Conservation (phyloP, 2,888 invertebrate genomes). For the Zaprionus obscuricornis region DNA sequence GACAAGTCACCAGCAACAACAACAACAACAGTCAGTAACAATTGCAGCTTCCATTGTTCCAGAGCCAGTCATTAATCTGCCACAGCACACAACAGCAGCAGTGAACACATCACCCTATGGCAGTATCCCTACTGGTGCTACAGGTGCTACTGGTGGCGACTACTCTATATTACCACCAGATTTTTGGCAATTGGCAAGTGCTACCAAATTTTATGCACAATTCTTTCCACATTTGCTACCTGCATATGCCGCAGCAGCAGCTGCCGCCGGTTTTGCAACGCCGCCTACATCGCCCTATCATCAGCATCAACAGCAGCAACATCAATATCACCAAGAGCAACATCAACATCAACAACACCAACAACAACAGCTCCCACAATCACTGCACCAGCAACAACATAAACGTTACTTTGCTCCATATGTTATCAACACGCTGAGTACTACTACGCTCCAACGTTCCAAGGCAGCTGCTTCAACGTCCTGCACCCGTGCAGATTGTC, state of each 20-base stretch:
- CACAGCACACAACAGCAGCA: too few relatives aligned
- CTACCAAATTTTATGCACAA: conserved; percentile 80
- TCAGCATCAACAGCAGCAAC: conserved; percentile 39
- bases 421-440: conserved; percentile 55
- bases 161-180: conserved; percentile 69
- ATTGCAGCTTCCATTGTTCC: neutral
- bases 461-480: conserved; percentile 31
- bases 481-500: conserved; percentile 70
- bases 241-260: conserved; percentile 70
- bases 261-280: conserved; percentile 65
- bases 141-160: conserved; percentile 19
- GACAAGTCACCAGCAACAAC: too few relatives aligned
- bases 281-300: conserved; percentile 65
- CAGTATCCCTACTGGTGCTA: neutral
- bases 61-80: neutral
- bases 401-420: conserved; percentile 76
- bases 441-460: conserved; percentile 13
- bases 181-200: conserved; percentile 76
- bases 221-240: conserved; percentile 80
- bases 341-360: neutral
- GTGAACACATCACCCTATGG: too few relatives aligned
- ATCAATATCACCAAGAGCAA: conserved; percentile 26
- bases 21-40: conserved; percentile 13
- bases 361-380: conserved; percentile 17
- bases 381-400: conserved; percentile 15